Percentiles rank a stretch among this genome's conserved stretches.
phyloP scores from a whole-genome alignment of 2,888 invertebrate species.

The Prenolepis imparis region DNA sequence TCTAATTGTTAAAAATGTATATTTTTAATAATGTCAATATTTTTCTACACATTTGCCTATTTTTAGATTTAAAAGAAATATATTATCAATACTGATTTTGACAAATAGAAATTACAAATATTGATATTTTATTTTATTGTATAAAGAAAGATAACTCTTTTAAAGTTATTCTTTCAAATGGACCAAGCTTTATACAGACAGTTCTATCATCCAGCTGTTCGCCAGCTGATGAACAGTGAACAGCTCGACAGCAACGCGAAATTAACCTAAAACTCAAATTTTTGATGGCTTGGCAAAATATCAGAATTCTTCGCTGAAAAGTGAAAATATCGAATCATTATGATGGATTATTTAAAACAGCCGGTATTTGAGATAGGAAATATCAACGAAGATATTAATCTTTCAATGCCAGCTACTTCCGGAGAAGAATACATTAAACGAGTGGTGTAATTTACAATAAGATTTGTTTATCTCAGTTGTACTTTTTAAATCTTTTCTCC shows the following conservation, averaged over 20 bases:
- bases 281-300: neutral
- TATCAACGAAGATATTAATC: constrained; percentile 78
- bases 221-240: neutral
- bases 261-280: neutral
- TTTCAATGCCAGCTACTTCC: constrained; percentile 79
- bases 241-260: neutral
- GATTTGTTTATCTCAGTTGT: neutral
- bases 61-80: neutral
- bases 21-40: neutral
- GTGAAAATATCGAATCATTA: constrained; percentile 48
- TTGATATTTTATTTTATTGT: neutral
- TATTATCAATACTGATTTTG: neutral
- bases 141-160: neutral
- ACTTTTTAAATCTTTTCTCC: neutral
- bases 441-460: constrained; percentile 80
- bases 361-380: constrained; percentile 80
- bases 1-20: neutral
- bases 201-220: neutral
- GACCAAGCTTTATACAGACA: neutral
- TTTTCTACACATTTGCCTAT: too few species aligned
- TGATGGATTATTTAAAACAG: constrained; percentile 79
- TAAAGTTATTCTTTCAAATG: neutral
- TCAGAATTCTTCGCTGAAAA: neutral
- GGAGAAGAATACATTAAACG: constrained; percentile 85
- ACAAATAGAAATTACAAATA: neutral